Evolutionary conservation across 2,113 vertebrate genomes (phyloP).

Genomic region (Ramphastos sulfuratus): DNA sequence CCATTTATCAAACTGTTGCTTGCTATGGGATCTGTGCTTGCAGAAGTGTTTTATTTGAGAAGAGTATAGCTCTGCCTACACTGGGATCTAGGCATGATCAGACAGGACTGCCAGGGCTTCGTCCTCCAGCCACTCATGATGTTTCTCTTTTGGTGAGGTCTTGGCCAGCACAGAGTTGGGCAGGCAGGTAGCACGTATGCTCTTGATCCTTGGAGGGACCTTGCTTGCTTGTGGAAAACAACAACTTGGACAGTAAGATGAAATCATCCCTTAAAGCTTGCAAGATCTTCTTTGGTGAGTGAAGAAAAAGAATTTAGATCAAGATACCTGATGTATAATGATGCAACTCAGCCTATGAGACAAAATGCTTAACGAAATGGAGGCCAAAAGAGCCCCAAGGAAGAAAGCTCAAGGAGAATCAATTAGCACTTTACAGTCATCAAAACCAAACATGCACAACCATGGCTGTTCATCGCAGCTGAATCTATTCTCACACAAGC

Average conservation of each 20-base stretch:
- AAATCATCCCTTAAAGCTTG: background rate
- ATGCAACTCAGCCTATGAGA: background rate
- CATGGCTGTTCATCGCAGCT: background rate
- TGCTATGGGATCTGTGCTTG: background rate
- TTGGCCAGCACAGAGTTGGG: background rate
- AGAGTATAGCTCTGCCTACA: background rate
- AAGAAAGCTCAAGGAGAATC: conserved; percentile 11
- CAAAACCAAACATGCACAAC: conserved; percentile 4
- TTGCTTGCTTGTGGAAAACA: background rate
- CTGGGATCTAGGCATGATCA: background rate
- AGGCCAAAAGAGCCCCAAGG: background rate
- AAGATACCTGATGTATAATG: background rate
- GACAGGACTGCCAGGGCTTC: background rate
- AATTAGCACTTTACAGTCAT: conserved; percentile 47
- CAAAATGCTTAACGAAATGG: background rate
- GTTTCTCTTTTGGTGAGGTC: background rate
- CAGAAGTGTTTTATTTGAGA: background rate
- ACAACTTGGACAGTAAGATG: background rate
- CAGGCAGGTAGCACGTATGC: accelerated
- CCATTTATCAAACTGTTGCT: background rate
- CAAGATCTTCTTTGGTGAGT: background rate
- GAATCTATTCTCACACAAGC: conserved; percentile 32
- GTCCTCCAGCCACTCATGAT: background rate
- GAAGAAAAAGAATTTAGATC: background rate
- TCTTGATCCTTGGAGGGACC: background rate